phyloP scores from a whole-genome alignment of 2,888 invertebrate species.

The Mylabris sibirica region DNA sequence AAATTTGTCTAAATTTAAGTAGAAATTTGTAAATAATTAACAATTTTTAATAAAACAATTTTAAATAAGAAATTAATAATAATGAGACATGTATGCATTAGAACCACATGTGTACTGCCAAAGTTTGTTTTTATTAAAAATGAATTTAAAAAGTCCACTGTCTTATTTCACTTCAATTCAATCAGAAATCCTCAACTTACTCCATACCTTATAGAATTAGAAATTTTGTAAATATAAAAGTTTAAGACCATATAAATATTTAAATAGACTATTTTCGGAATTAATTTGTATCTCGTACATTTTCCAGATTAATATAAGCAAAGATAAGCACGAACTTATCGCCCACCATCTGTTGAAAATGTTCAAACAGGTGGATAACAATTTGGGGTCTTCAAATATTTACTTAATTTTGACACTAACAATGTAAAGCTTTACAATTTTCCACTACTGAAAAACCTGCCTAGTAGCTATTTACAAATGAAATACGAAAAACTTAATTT shows the following conservation, averaged over 20 bases:
- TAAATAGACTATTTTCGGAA: no score
- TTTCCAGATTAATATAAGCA: background rate
- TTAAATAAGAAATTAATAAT: conserved; percentile 27
- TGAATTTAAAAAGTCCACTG: conserved; percentile 14
- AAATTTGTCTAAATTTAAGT: conserved; percentile 34
- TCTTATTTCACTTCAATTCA: no score
- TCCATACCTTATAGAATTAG: no score
- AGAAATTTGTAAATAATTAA: conserved; percentile 34
- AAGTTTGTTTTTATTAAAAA: conserved; percentile 41
- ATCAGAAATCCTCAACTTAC: no score
- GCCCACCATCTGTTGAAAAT: background rate
- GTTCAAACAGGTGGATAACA: background rate
- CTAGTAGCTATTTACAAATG: no score
- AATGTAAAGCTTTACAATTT: no score
- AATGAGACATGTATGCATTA: conserved; percentile 37
- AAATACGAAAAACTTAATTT: no score
- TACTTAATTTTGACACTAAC: no score
- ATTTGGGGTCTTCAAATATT: background rate
- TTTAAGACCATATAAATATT: no score
- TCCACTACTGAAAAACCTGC: no score
- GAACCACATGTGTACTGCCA: conserved; percentile 40
- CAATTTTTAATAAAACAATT: conserved; percentile 34
- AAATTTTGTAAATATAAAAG: no score
- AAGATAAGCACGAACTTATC: background rate
- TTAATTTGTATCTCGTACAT: background rate